These are phyloP conservation scores for Cebus imitator DNA, from an alignment of 2,113 vertebrate species.

Conservation along the genomic window DNA sequence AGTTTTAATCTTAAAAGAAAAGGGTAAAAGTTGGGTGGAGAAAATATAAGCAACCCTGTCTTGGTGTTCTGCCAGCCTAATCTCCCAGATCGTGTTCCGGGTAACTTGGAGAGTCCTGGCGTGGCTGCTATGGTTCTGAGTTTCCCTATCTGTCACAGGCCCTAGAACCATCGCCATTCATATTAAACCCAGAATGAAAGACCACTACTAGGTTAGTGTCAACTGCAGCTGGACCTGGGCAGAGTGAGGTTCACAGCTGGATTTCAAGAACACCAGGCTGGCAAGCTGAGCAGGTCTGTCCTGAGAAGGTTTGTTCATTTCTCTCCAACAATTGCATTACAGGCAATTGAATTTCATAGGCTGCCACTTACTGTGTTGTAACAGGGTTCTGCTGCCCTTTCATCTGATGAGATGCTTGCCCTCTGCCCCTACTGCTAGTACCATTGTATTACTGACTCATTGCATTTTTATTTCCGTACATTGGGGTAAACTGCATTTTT, in stretches of 20 bases:
- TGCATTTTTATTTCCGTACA: neutral
- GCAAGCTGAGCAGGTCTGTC: neutral
- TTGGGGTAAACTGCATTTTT: neutral
- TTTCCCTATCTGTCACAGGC: neutral
- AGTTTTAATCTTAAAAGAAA: neutral
- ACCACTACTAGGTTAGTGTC: too few relatives aligned
- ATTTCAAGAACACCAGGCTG: neutral
- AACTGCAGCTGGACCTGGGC: neutral
- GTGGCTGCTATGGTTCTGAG: neutral
- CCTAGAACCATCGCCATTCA: too few relatives aligned
- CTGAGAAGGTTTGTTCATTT: neutral
- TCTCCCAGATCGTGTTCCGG: neutral
- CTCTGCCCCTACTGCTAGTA: rapidly evolving
- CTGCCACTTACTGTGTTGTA: neutral
- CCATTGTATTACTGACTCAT: neutral
- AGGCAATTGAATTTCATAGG: neutral
- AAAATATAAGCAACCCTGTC: neutral
- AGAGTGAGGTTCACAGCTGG: neutral
- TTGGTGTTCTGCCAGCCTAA: neutral
- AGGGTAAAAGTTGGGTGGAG: neutral
- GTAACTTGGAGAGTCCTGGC: neutral
- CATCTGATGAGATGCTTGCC: neutral
- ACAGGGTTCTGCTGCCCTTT: neutral
- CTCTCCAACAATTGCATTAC: neutral
- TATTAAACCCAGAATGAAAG: neutral